These are phyloP conservation scores for Regulus satrapa DNA, from an alignment of 2,113 vertebrate genomes.

Conservation along the genomic window DNA sequence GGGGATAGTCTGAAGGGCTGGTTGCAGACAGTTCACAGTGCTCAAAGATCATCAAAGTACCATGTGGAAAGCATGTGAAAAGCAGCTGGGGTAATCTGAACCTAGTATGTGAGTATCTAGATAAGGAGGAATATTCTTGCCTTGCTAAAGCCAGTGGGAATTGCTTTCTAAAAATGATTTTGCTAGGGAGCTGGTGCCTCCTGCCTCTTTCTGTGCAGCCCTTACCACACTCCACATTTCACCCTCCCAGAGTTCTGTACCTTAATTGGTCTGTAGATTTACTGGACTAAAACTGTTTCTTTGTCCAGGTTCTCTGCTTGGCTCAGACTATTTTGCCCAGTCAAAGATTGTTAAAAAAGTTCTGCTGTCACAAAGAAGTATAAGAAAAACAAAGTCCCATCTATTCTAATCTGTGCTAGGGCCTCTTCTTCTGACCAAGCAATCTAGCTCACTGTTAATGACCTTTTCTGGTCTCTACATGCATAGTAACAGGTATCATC, in stretches of 20 bases:
- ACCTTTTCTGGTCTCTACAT: not conserved
- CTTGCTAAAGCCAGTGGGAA: not conserved
- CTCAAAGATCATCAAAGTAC: not conserved
- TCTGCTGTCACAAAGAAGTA: not conserved
- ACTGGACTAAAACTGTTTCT: not conserved
- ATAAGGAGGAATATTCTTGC: not conserved
- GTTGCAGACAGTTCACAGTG: not conserved
- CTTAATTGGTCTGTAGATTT: not conserved
- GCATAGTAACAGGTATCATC: not conserved
- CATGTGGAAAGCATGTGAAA: too few species aligned
- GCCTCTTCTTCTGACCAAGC: not conserved
- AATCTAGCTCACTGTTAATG: not conserved
- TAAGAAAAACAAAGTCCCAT: not conserved
- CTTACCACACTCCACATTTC: fast-evolving
- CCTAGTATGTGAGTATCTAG: too few species aligned
- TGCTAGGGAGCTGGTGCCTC: not conserved
- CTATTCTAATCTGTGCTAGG: not conserved
- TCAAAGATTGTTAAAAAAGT: not conserved
- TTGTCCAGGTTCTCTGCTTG: not conserved
- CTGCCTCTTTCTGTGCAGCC: not conserved
- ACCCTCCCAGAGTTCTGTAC: fast-evolving
- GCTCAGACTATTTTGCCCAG: not conserved
- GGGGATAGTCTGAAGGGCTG: not conserved
- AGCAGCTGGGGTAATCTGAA: not conserved
- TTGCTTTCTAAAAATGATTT: not conserved